Conservation (phyloP, 2,888 invertebrate species). For the Sinelater perroti region DNA sequence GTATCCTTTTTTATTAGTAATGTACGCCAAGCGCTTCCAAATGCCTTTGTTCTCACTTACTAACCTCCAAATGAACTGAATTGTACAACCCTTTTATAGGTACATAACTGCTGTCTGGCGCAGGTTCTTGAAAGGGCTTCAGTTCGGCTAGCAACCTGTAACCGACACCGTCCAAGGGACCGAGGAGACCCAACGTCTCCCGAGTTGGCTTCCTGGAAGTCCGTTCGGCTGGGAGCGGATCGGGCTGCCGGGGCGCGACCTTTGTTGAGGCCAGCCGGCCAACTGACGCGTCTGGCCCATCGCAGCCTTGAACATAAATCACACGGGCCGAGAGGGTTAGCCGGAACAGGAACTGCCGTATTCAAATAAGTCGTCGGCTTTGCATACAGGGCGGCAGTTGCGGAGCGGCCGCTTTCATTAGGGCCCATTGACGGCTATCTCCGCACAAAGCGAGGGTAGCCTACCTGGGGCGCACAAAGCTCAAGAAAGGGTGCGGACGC, state of each 20-base stretch:
- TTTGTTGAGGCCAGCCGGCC: conserved; percentile 27
- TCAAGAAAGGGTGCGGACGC: conserved; percentile 46
- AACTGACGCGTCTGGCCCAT: conserved; percentile 46
- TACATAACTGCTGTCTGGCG: too few relatives aligned
- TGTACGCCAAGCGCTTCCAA: too few relatives aligned
- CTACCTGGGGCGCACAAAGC: conserved; percentile 44
- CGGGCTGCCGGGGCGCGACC: conserved; percentile 2
- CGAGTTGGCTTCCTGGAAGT: conserved; percentile 10
- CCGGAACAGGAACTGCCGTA: conserved; percentile 49
- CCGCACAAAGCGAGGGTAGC: conserved; percentile 42
- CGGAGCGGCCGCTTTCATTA: conserved; percentile 46
- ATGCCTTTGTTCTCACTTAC: too few relatives aligned
- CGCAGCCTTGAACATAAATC: conserved; percentile 48
- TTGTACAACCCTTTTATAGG: too few relatives aligned
- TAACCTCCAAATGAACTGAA: too few relatives aligned
- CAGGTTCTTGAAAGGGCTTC: too few relatives aligned
- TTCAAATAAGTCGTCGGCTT: conserved; percentile 47
- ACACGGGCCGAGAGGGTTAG: conserved; percentile 48
- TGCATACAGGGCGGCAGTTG: conserved; percentile 46
- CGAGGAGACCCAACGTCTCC: too few relatives aligned
- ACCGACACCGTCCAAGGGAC: too few relatives aligned
- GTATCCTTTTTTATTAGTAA: too few relatives aligned
- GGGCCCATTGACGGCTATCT: conserved; percentile 47
- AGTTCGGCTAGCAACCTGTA: too few relatives aligned
- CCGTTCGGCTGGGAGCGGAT: neutral